phyloP scores from a whole-genome alignment of 2,888 invertebrate species.

The Bursaphelenchus okinawaensis region DNA sequence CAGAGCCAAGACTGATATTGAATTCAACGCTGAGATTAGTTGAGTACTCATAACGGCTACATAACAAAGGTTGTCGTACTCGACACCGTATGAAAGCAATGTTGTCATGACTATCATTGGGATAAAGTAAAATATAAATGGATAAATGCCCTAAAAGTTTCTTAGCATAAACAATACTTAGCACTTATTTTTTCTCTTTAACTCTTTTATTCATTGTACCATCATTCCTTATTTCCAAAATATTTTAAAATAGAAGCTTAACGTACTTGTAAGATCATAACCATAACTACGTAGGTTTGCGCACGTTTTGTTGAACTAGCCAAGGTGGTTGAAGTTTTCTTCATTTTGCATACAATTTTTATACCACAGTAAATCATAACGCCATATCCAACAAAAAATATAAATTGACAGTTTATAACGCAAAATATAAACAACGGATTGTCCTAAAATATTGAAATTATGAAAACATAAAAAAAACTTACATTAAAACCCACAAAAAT shows the following conservation, averaged over 20 bases:
- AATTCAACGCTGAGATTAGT: neutral
- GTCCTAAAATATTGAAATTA: too few species aligned
- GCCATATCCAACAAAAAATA: neutral
- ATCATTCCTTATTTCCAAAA: too few species aligned
- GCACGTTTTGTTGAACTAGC: neutral
- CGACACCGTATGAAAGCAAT: neutral
- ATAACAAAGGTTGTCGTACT: neutral
- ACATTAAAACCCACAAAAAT: too few species aligned
- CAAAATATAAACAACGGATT: neutral
- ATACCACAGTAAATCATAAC: neutral
- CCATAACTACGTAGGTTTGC: neutral
- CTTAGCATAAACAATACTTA: too few species aligned
- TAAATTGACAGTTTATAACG: neutral
- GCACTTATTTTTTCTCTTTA: too few species aligned
- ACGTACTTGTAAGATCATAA: neutral
- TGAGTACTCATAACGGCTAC: neutral
- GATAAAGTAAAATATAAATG: neutral
- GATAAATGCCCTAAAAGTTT: neutral
- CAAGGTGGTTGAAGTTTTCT: neutral
- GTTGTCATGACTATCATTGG: neutral
- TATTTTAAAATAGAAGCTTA: too few species aligned
- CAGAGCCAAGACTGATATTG: neutral
- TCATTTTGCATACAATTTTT: neutral
- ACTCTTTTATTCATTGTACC: too few species aligned
- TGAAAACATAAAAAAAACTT: too few species aligned